Evolutionary conservation across 2,797 vertebrate species (phyloP).

Genomic region (Chloroceryle amazona): DNA sequence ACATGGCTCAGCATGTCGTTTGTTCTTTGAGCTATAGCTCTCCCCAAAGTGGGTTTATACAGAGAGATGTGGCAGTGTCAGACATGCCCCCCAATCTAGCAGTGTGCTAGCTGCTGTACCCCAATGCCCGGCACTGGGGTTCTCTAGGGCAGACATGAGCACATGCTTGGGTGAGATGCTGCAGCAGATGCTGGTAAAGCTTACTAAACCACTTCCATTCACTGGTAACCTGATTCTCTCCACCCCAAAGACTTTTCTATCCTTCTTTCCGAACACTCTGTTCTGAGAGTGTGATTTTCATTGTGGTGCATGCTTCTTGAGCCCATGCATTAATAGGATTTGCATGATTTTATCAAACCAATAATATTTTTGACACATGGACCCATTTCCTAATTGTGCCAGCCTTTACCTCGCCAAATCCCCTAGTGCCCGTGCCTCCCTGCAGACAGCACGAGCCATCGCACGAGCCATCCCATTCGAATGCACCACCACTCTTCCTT

Average conservation of each 20-base stretch:
- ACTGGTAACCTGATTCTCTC: neutral
- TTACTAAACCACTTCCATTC: neutral
- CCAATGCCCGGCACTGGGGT: neutral
- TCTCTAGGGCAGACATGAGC: neutral
- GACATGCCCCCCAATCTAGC: fast-evolving
- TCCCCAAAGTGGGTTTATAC: neutral
- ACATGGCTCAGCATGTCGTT: neutral
- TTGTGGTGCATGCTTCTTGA: fast-evolving
- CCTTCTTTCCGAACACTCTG: neutral
- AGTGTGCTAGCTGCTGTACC: fast-evolving
- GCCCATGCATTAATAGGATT: neutral
- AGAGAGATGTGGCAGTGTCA: neutral
- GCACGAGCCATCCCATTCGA: fast-evolving
- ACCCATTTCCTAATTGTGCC: neutral
- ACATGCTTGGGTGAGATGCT: neutral
- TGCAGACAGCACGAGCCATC: neutral
- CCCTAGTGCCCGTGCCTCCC: neutral
- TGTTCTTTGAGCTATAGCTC: neutral
- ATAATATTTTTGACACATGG: neutral
- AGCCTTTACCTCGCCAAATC: neutral
- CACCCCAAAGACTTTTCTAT: neutral
- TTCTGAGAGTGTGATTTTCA: neutral
- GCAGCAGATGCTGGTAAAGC: neutral
- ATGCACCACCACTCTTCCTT: neutral
- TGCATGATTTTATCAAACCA: neutral